phyloP scores from a whole-genome alignment of 1,140 invertebrate species.

The Himalopsyche phryganea region DNA sequence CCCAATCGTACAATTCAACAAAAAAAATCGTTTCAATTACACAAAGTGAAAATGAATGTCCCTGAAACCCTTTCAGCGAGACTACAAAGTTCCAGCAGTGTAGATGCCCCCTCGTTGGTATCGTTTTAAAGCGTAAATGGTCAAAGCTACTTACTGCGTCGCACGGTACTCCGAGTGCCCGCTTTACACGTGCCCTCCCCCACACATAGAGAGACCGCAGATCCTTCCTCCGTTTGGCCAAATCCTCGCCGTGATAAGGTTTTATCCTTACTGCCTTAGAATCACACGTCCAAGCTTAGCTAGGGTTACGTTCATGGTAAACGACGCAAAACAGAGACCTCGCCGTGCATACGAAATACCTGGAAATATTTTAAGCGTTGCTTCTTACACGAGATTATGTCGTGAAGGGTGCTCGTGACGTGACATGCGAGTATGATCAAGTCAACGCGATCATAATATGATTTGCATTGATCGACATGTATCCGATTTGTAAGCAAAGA shows the following conservation, averaged over 20 bases:
- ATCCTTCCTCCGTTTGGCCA: neutral
- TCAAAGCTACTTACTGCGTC: constrained; percentile 7
- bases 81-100: neutral
- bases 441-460: no score
- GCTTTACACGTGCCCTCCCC: no score
- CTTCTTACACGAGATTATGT: no score
- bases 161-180: neutral
- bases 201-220: no score
- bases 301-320: constrained; percentile 4
- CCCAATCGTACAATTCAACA: no score
- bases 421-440: no score
- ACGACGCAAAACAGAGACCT: neutral
- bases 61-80: no score
- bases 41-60: no score
- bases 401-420: no score
- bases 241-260: constrained; percentile 5
- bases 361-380: neutral
- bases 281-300: constrained; percentile 15
- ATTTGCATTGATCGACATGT: no score
- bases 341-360: constrained; percentile 9
- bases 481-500: no score
- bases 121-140: constrained; percentile 2
- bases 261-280: constrained; percentile 11
- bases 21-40: no score
- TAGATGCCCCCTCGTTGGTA: neutral